These are phyloP conservation scores for Enteromius paludinosus DNA, from an alignment of 2,797 vertebrate species.

Conservation along the genomic window DNA sequence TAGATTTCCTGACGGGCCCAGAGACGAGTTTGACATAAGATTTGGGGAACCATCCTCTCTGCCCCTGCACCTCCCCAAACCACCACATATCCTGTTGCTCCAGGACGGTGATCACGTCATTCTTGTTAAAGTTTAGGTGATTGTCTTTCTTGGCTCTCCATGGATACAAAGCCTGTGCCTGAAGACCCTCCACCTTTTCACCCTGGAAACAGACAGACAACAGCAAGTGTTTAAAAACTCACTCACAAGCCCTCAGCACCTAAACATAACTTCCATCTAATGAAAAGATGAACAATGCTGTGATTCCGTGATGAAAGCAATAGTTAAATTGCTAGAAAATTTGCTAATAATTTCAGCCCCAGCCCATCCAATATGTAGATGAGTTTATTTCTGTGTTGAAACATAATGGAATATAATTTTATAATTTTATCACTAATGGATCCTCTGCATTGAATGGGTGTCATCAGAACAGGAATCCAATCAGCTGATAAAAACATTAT, in stretches of 20 bases:
- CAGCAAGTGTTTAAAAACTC: not conserved
- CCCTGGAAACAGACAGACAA: slow-evolving; percentile 76
- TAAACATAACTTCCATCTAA: not conserved
- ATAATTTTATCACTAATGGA: not conserved
- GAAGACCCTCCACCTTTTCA: slow-evolving; percentile 96
- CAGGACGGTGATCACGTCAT: slow-evolving; percentile 93
- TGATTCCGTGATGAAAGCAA: not conserved
- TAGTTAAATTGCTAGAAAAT: not conserved
- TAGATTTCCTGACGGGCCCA: slow-evolving; percentile 82
- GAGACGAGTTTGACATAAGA: slow-evolving; percentile 98
- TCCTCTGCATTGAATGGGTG: too few relatives aligned
- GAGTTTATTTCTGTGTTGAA: not conserved
- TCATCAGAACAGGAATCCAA: too few relatives aligned
- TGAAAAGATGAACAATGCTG: not conserved
- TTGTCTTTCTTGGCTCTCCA: slow-evolving; percentile 99
- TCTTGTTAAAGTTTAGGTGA: slow-evolving; percentile 99
- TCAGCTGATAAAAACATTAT: too few relatives aligned
- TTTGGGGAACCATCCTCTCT: slow-evolving; percentile 99
- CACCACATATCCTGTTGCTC: slow-evolving; percentile 99
- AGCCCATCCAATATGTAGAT: not conserved
- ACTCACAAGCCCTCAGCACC: not conserved
- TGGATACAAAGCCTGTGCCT: slow-evolving; percentile 96
- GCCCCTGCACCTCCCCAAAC: slow-evolving; percentile 96
- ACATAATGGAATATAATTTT: not conserved
- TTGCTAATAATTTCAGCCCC: not conserved